Percentiles rank a stretch among this genome's conserved stretches.
These are phyloP conservation scores for Ornithoptera priamus DNA, from an alignment of 2,888 invertebrate genomes.

Conservation along the genomic window DNA sequence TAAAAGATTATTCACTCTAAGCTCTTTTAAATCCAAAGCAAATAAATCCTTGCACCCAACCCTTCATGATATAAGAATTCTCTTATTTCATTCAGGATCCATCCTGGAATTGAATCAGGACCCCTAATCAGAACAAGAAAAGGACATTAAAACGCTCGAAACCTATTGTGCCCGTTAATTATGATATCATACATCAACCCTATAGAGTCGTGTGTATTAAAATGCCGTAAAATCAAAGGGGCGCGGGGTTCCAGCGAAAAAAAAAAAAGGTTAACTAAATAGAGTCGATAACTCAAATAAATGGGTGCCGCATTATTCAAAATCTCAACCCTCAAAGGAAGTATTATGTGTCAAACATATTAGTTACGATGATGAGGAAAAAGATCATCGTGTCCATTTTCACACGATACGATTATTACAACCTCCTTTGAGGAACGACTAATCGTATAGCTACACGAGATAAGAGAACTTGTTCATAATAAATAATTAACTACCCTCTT, in stretches of 20 bases:
- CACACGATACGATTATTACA: conserved; percentile 29
- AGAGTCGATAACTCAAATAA: conserved; percentile 57
- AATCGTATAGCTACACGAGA: no score
- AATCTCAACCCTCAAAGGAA: conserved; percentile 58
- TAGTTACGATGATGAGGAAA: conserved; percentile 57
- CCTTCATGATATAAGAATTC: conserved; percentile 1
- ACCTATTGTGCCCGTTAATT: conserved; percentile 62
- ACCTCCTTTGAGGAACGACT: no score
- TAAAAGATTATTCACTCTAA: no score
- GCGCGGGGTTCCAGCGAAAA: conserved; percentile 32
- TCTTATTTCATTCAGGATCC: not conserved
- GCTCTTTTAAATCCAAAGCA: no score
- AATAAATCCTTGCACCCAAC: no score
- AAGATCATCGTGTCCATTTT: conserved; percentile 43
- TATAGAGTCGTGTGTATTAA: conserved; percentile 49
- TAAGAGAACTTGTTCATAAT: no score
- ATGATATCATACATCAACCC: conserved; percentile 73
- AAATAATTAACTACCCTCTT: no score
- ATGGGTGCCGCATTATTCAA: conserved; percentile 59
- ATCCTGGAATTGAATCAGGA: conserved; percentile 29
- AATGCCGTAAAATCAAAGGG: conserved; percentile 50
- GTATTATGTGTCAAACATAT: conserved; percentile 72
- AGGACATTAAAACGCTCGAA: conserved; percentile 30
- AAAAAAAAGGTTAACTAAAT: conserved; percentile 39
- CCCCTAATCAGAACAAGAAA: conserved; percentile 22